Base-by-base conservation (phyloP, 2,797 vertebrate species). In the Sebastes hubbsi region DNA sequence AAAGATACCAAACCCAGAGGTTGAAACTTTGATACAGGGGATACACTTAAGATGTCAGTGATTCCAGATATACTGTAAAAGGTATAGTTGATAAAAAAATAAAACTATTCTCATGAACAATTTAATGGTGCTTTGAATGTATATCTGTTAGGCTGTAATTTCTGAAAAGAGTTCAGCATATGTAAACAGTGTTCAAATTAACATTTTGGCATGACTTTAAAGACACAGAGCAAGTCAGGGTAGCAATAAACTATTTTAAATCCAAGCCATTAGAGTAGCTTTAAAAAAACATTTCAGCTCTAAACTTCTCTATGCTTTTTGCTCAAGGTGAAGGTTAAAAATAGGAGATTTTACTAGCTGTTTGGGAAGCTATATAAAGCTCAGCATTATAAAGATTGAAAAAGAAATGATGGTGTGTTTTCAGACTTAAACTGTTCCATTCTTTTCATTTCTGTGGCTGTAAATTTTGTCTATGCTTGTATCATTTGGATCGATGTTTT, bases 101-200 rank as follows among this genome's bases (percentile, higher is more conserved):
- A 70, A 84, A 94, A 30, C 52, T 24, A 66, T 69, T 89, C 73
- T 77, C 63, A 68, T 90, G 71, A 87, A 89, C 77, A 83, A 72
- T 75, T 83, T 59, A 80, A 77, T 87, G 90, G 87, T 94, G 88
- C 90, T 91, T 92, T 72, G 72, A 89, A 84, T 91, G 76, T 90
- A 87, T 85, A 77, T 72, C 64, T 77, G n/a, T 52, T 63, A 67
- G 32, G 67, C 55, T 81, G 56, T 60, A 78, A 63, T 73, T 62
- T 59, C 55, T 58, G 20, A 70, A 34, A 55, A 65, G 59, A 75
- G n/a, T 79, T 78, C 29, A 24, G 46, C 32, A 38, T 61, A 71
- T 85, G 83, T 69, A 81, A 85, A 81, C 77, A 71, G n/a, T 32
- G 32, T 69, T 80, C 16, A 75, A 77, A 79, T 81, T 52, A 85